phyloP scores from a whole-genome alignment of 2,797 vertebrate species.

The Manis javanica region DNA sequence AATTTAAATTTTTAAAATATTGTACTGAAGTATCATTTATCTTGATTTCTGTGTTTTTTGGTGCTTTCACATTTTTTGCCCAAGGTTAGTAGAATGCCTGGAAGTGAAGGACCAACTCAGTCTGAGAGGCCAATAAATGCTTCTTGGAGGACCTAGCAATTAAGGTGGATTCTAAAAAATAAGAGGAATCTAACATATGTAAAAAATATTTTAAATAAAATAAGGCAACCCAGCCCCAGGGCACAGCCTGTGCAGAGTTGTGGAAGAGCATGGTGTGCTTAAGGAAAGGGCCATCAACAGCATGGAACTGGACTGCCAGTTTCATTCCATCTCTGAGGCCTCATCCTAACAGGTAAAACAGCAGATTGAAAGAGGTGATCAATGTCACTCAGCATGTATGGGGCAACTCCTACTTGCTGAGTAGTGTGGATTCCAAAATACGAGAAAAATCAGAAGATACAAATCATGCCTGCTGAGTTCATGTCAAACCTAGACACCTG shows the following conservation, averaged over 20 bases:
- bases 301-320: fast-evolving
- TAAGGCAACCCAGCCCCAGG: neutral
- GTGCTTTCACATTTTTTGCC: neutral
- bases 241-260: fast-evolving
- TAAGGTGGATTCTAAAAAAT: neutral
- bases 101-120: neutral
- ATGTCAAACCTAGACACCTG: neutral
- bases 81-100: neutral
- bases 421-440: neutral
- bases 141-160: neutral
- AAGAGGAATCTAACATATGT: neutral
- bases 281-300: neutral
- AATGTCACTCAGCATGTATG: neutral
- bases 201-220: neutral
- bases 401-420: neutral
- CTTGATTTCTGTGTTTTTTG: neutral
- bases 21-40: neutral
- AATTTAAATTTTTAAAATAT: neutral
- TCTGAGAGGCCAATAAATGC: neutral
- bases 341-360: neutral
- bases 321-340: neutral
- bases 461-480: neutral
- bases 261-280: fast-evolving
- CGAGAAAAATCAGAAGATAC: neutral
- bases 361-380: neutral